A percentile compares a stretch with the other conserved stretches of the same genome.
phyloP scores from a whole-genome alignment of 1,140 invertebrate genomes.

The Thaumatotibia leucotreta region DNA sequence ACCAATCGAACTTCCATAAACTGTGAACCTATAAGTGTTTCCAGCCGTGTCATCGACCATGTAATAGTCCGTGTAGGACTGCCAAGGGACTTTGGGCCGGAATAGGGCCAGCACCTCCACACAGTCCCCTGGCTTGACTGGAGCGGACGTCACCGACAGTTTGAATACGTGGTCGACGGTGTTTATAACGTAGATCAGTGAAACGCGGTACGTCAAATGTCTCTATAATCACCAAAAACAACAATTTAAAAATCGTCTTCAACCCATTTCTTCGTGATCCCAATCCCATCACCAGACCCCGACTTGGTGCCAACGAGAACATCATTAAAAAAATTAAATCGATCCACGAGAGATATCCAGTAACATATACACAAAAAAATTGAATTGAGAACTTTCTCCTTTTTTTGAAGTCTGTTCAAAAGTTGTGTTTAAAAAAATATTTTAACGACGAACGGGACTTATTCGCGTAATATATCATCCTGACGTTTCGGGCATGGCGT shows the following conservation, averaged over 20 bases:
- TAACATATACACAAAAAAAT: too few relatives aligned
- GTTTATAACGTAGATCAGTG: conserved; percentile 49
- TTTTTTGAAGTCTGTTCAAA: too few relatives aligned
- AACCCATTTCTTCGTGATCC: too few relatives aligned
- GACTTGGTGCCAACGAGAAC: too few relatives aligned
- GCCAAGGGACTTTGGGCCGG: conserved; percentile 41
- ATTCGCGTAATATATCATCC: too few relatives aligned
- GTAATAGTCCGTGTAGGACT: conserved; percentile 61
- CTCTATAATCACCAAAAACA: conserved; percentile 37
- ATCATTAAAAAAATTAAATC: too few relatives aligned
- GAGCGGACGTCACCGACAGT: conserved; percentile 41
- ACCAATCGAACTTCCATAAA: conserved; percentile 61
- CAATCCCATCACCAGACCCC: too few relatives aligned
- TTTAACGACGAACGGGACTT: too few relatives aligned
- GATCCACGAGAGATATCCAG: too few relatives aligned
- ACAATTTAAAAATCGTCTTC: background rate
- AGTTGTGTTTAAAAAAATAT: too few relatives aligned
- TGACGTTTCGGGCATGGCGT: too few relatives aligned
- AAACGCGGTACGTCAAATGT: conserved; percentile 48
- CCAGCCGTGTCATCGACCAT: conserved; percentile 53
- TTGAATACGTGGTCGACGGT: conserved; percentile 59
- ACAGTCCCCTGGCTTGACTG: conserved; percentile 37
- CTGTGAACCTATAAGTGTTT: conserved; percentile 48
- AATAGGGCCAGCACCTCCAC: conserved; percentile 47
- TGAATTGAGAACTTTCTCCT: too few relatives aligned